These are phyloP conservation scores for Galerucella pusilla DNA, from an alignment of 2,888 invertebrate genomes.

Conservation along the genomic window DNA sequence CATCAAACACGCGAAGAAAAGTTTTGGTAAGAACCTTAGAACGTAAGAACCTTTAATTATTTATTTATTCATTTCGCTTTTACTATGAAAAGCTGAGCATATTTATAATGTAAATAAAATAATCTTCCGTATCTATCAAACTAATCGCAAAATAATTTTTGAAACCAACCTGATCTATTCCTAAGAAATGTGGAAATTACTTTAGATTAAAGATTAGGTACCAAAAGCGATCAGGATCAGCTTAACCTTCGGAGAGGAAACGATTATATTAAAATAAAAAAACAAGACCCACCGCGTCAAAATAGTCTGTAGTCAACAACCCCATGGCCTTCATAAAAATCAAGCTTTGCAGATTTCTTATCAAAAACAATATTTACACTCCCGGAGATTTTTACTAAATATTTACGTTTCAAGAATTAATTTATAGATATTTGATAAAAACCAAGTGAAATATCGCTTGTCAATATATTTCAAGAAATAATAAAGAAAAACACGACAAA, in stretches of 20 bases:
- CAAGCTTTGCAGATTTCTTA: slow-evolving; percentile 17
- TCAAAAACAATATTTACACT: slow-evolving; percentile 7
- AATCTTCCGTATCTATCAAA: neutral
- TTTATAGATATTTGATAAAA: neutral
- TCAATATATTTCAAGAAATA: neutral
- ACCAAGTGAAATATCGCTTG: neutral
- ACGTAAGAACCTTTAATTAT: neutral
- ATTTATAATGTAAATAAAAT: neutral
- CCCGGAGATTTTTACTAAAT: slow-evolving; percentile 21
- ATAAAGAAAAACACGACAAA: neutral
- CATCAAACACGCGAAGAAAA: neutral
- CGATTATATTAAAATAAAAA: neutral
- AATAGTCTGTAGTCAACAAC: slow-evolving; percentile 19
- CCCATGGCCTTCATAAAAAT: slow-evolving; percentile 15
- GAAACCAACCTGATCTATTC: too few species aligned
- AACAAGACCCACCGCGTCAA: neutral
- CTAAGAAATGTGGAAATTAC: too few species aligned
- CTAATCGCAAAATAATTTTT: too few species aligned
- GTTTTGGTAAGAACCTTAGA: neutral
- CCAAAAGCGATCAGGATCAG: neutral
- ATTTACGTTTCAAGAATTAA: neutral
- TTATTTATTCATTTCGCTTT: neutral
- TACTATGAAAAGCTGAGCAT: neutral
- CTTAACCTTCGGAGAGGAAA: neutral
- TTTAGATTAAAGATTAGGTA: neutral